These are phyloP conservation scores for Portunus trituberculatus DNA, from an alignment of 1,140 invertebrate genomes.

Conservation along the genomic window DNA sequence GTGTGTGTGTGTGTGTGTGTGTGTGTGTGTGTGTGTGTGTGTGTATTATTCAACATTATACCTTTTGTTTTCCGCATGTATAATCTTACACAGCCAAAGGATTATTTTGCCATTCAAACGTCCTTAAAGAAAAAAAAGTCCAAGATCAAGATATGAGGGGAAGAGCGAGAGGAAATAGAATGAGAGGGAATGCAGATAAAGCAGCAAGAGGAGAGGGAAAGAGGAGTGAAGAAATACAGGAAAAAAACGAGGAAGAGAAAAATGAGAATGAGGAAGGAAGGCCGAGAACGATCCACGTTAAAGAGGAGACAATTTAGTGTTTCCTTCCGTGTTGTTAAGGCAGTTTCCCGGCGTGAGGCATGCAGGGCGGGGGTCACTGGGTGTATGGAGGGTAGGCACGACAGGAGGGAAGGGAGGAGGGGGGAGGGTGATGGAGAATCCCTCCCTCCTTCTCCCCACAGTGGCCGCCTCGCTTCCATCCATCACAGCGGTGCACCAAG, in stretches of 20 bases:
- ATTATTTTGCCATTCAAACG: no score
- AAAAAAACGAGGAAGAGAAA: background rate
- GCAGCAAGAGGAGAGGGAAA: background rate
- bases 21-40: no score
- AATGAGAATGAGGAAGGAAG: background rate
- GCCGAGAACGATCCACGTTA: background rate
- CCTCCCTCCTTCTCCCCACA: constrained; percentile 35
- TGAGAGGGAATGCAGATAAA: background rate
- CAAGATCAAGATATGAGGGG: background rate
- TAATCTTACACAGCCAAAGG: no score
- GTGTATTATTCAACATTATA: no score
- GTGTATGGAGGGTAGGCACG: background rate
- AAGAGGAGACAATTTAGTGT: background rate
- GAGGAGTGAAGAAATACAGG: background rate
- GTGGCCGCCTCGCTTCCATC: constrained; percentile 42
- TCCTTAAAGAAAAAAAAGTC: no score
- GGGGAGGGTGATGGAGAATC: background rate
- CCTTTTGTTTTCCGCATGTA: no score
- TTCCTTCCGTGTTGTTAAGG: background rate
- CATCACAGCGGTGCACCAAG: constrained; percentile 45
- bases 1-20: no score
- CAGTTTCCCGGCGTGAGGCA: background rate
- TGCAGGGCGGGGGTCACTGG: background rate
- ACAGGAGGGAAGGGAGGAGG: background rate
- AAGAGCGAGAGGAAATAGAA: background rate